Evolutionary conservation across 2,113 vertebrate genomes (phyloP), one percentile per base, ranked within the genome.

Genomic region (Cheilinus undulatus): DNA sequence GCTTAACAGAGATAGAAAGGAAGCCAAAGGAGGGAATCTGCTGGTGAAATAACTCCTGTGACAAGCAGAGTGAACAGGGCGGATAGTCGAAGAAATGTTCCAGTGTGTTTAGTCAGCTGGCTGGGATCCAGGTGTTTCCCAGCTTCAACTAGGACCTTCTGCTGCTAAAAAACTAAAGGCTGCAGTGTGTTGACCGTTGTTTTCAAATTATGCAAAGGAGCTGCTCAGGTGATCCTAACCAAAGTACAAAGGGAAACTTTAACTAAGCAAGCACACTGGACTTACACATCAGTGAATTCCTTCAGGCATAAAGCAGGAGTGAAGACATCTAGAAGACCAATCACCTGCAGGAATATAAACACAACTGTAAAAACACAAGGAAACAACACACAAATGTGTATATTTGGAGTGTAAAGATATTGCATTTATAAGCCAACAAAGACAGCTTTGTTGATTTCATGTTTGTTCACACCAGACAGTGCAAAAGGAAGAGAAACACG

Each of bases 251-350:
- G 11, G 45, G 17, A 26, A 69, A 20, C 7, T 34, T 50, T 11
- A 8, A 5, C 9, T 69, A 14, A 64, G 61, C 22, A 62, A 57
- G 28, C 14, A 36, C 14, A 22, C 75, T 83, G 22, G 76, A 97
- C 97, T 97, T 89, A 99, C 98, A 99, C 97, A 82, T 99, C 98
- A 85, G 88, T 98, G 93, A 99, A 99, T 79, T 99, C 96, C 81
- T 97, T 95, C 87, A 98, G 92, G 63, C 89, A 94, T 59, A 95
- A 95, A 66, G 95, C 95, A 68, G 98, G 97, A 48, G 95, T 96
- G 84, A 99, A 99, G 73, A 97, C 98, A 66, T 99, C 98, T 87
- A 99, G 87, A 59, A 99, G 94, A 57, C 97, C 97, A 56, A 99
- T 99, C 69, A 99, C 98, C 98, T 99, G 73, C 27, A 85, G 88